Evolutionary conservation across 1,140 invertebrate genomes (phyloP), one percentile per base, ranked within the genome.

Genomic region (Bemisia tabaci): DNA sequence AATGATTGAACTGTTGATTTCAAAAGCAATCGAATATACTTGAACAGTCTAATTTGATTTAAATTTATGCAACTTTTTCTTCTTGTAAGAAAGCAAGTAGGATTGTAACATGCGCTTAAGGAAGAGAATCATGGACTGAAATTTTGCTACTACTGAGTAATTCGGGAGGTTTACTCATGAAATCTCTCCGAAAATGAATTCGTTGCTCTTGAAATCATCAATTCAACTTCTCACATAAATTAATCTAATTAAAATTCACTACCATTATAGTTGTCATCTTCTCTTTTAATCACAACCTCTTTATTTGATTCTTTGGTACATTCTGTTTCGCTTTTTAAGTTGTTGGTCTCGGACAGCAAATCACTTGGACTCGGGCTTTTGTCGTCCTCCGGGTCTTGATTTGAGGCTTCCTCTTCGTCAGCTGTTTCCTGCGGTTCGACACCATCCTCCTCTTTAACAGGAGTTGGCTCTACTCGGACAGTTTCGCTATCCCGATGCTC

Each of bases 381-480:
- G 33, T 17, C 17, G 5, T 48, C 33, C 17, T 48, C 33, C 5
- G 17, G 33, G 17, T 48, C 33, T 48, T 48, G 33, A 48, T 48
- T 17, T 5, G 5, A 5, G 17, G 5, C 17, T 17, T 48, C 33
- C 5, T 48, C 33, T 48, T 5, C 33, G 33, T 48, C 33, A 5
- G 33, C 33, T 17, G 33, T 17, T 48, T 48, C 33, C 17, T 17
- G 33, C 17, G 33, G 5, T 48, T 48, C 33, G 5, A 9, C 17
- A 48, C 33, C 83, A n/a, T 83, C 82, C 60, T 80, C 81, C 69
- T 84, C 83, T 63, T 80, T 75, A 1, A 85, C 86, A 0, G 85
- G 83, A 1, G 85, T 85, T 0, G 87, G 87, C 75, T 89, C 87
- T 48, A 89, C 83, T 24, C 85, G 79, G 59, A 89, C 81, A 0